phyloP scores from a whole-genome alignment of 2,797 vertebrate genomes.

The Hoplostethus mediterraneus region DNA sequence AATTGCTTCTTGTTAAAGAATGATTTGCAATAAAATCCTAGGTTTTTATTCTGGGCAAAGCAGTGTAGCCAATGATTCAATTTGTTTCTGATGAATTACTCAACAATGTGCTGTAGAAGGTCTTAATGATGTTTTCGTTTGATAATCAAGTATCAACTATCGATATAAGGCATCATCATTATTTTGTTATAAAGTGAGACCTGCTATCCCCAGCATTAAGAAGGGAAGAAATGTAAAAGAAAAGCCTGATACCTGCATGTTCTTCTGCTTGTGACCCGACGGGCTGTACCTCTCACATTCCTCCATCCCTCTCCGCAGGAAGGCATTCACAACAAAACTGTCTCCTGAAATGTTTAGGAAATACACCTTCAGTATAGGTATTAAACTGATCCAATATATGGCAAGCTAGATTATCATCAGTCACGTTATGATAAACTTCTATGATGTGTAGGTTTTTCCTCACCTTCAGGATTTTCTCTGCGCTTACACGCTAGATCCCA shows the following conservation, averaged over 20 bases:
- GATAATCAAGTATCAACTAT: too few species aligned
- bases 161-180: neutral
- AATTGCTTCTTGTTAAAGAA: too few species aligned
- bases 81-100: too few species aligned
- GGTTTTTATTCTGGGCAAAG: neutral
- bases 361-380: conserved; percentile 15
- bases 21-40: too few species aligned
- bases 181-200: neutral
- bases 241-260: conserved; percentile 79
- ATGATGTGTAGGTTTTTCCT: conserved; percentile 48
- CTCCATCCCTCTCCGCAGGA: conserved; percentile 84
- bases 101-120: too few species aligned
- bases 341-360: conserved; percentile 79
- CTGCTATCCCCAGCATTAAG: neutral
- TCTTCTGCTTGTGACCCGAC: conserved; percentile 80
- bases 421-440: neutral
- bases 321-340: conserved; percentile 87
- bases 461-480: conserved; percentile 91
- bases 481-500: conserved; percentile 81
- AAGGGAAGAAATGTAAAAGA: neutral
- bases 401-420: neutral
- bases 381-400: neutral
- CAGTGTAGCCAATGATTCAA: neutral
- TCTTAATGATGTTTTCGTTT: too few species aligned
- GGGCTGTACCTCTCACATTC: conserved; percentile 81